phyloP scores from a whole-genome alignment of 2,797 vertebrate genomes.

The Dallia pectoralis region DNA sequence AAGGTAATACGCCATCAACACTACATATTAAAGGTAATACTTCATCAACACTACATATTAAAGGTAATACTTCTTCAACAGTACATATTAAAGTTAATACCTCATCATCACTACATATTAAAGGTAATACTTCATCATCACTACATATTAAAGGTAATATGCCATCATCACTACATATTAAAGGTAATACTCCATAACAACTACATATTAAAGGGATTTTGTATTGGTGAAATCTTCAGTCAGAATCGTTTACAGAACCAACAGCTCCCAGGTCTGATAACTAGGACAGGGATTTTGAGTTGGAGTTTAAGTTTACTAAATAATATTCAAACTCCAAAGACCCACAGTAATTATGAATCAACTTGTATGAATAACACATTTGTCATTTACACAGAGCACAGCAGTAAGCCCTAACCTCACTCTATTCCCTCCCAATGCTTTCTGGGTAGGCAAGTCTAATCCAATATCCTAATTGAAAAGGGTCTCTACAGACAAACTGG shows the following conservation, averaged over 20 bases:
- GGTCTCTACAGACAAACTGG: conserved; percentile 9
- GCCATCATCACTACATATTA: background rate
- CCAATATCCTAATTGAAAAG: conserved; percentile 35
- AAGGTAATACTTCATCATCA: no score
- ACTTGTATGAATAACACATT: conserved; percentile 9
- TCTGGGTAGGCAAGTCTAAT: conserved; percentile 19
- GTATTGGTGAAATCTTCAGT: background rate
- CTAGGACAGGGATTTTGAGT: background rate
- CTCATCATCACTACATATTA: background rate
- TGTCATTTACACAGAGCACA: conserved; percentile 10
- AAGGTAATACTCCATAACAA: no score
- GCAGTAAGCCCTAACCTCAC: conserved; percentile 7
- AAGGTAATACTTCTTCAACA: no score
- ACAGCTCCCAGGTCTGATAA: background rate
- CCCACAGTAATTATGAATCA: background rate
- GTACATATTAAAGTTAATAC: no score
- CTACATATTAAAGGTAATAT: no score
- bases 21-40: no score
- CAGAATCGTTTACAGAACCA: background rate
- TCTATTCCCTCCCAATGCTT: conserved; percentile 1
- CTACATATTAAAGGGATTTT: background rate
- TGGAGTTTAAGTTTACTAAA: background rate
- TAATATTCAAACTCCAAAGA: background rate
- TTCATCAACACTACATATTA: background rate
- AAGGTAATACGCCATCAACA: no score